phyloP scores from a whole-genome alignment of 2,888 invertebrate genomes.

The Mythimna pallens region DNA sequence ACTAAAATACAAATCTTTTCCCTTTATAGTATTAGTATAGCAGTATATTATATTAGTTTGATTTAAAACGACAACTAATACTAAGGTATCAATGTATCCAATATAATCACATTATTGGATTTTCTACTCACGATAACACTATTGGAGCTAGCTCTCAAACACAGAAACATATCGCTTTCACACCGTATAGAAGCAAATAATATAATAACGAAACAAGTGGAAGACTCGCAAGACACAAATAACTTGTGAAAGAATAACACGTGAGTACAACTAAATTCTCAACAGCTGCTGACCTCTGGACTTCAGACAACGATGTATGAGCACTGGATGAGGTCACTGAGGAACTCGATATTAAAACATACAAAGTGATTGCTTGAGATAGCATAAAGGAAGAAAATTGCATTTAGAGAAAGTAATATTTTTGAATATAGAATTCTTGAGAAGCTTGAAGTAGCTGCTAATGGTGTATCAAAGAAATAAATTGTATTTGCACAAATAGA shows the following conservation, averaged over 20 bases:
- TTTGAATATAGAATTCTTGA: too few species aligned
- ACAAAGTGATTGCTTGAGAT: background rate
- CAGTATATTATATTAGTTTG: too few species aligned
- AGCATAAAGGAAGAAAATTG: background rate
- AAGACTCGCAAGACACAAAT: slow-evolving; percentile 75
- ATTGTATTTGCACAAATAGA: background rate
- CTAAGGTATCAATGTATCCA: background rate
- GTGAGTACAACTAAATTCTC: slow-evolving; percentile 83
- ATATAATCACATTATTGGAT: background rate
- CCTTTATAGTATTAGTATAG: too few species aligned
- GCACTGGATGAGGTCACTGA: slow-evolving; percentile 31
- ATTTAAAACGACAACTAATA: too few species aligned
- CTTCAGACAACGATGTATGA: slow-evolving; percentile 44
- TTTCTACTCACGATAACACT: slow-evolving; percentile 12
- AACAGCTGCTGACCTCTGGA: slow-evolving; percentile 80
- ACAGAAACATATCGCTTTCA: slow-evolving; percentile 53
- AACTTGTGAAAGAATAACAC: slow-evolving; percentile 83
- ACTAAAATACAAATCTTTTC: too few species aligned
- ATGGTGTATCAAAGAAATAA: background rate
- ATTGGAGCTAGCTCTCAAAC: slow-evolving; percentile 13
- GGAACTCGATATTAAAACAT: background rate
- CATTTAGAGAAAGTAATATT: too few species aligned
- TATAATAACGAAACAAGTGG: slow-evolving; percentile 62
- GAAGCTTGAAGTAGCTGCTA: background rate
- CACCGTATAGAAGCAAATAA: slow-evolving; percentile 43